These are phyloP conservation scores for Drosophila flavopinicola DNA, from an alignment of 2,888 invertebrate species.

Conservation along the genomic window DNA sequence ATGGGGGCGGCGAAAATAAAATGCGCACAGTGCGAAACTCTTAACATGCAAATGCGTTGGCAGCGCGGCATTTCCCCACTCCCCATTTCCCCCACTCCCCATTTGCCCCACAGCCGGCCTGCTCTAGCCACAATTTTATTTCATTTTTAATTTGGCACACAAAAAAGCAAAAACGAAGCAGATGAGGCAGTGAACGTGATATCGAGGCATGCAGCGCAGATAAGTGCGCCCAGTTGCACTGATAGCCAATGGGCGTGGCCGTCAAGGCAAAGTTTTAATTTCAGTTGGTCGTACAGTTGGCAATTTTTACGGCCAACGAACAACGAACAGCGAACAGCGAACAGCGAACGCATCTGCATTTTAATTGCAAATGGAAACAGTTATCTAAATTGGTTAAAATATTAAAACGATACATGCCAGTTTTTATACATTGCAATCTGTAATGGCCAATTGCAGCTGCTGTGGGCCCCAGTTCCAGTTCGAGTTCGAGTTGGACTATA, in stretches of 20 bases:
- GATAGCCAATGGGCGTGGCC: constrained; percentile 54
- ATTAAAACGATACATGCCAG: constrained; percentile 70
- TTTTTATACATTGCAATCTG: constrained; percentile 39
- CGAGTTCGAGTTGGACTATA: background rate
- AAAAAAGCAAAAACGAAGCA: constrained; percentile 13
- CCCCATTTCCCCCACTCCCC: background rate
- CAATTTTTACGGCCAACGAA: constrained; percentile 44
- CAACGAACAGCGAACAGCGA: background rate
- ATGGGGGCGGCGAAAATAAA: constrained; percentile 42
- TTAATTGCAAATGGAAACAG: constrained; percentile 83
- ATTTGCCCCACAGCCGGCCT: too few relatives aligned
- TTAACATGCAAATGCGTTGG: constrained; percentile 75
- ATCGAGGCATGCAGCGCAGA: constrained; percentile 69
- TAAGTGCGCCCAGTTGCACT: constrained; percentile 67
- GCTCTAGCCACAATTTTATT: constrained; percentile 48
- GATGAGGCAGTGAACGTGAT: constrained; percentile 62
- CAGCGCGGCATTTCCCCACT: constrained; percentile 21
- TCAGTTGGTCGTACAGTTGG: constrained; percentile 64
- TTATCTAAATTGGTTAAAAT: constrained; percentile 82
- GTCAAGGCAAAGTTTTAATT: constrained; percentile 78
- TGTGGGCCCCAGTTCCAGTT: background rate
- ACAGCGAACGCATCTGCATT: constrained; percentile 67
- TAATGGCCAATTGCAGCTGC: constrained; percentile 41
- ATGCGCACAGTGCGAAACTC: constrained; percentile 74
- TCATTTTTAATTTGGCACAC: constrained; percentile 68